Evolutionary conservation across 2,113 vertebrate species (phyloP).

Genomic region (Python bivittatus): DNA sequence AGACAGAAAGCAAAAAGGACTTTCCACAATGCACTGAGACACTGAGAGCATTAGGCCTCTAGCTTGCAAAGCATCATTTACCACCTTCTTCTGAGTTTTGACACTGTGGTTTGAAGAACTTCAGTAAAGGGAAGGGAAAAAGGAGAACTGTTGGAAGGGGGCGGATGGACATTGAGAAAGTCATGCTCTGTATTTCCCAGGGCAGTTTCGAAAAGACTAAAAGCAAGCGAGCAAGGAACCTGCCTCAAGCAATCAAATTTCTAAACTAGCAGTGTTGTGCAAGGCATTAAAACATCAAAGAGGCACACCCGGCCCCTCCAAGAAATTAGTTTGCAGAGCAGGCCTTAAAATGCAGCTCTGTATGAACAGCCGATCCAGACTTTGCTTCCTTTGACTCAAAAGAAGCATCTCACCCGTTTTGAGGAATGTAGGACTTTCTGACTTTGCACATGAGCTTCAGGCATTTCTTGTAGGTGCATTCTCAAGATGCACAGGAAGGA

Average conservation of each 20-base stretch:
- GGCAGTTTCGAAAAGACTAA: background rate
- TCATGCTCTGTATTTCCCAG: background rate
- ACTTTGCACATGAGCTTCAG: background rate
- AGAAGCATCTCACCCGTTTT: no score
- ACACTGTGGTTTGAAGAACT: background rate
- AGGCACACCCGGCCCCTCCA: background rate
- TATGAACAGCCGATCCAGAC: background rate
- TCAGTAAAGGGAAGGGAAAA: constrained; percentile 7
- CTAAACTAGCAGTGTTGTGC: background rate
- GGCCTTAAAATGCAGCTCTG: background rate
- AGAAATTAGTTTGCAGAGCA: background rate
- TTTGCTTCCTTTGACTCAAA: background rate
- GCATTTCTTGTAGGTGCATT: no score
- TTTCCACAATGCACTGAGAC: background rate
- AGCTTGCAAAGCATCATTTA: background rate
- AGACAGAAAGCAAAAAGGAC: background rate
- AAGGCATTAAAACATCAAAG: background rate
- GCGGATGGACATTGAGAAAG: background rate
- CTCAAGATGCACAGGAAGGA: background rate
- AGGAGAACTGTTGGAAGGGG: background rate
- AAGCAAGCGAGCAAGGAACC: background rate
- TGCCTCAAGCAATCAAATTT: background rate
- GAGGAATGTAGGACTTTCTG: background rate
- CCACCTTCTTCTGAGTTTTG: background rate
- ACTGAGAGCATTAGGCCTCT: background rate